A percentile compares a stretch with the other conserved stretches of the same genome.
phyloP scores from a whole-genome alignment of 2,888 invertebrate genomes.

The Phlogophora meticulosa region DNA sequence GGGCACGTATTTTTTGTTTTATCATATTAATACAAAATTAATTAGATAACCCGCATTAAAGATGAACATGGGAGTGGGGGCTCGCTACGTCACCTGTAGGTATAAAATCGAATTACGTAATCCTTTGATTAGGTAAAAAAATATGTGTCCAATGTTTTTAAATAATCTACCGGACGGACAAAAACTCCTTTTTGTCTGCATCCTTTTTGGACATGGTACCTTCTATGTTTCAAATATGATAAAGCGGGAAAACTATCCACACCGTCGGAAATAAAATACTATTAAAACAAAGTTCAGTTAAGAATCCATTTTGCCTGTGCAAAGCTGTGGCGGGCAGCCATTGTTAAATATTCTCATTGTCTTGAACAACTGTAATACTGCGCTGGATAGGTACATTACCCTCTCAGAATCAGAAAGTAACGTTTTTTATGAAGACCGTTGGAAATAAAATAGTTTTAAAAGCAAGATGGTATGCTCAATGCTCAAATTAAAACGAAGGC shows the following conservation, averaged over 20 bases:
- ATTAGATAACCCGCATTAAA: too few species aligned
- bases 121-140: too few species aligned
- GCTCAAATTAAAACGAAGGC: neutral
- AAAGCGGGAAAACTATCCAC: neutral
- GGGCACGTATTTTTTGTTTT: too few species aligned
- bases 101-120: too few species aligned
- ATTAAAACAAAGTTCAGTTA: constrained; percentile 50
- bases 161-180: too few species aligned
- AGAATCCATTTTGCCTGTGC: constrained; percentile 49
- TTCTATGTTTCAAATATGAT: too few species aligned
- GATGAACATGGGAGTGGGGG: too few species aligned
- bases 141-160: too few species aligned
- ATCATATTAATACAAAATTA: too few species aligned
- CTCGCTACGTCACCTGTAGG: too few species aligned
- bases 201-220: too few species aligned
- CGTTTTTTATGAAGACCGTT: constrained; percentile 41
- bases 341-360: constrained; percentile 62
- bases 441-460: constrained; percentile 32
- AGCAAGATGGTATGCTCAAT: neutral
- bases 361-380: constrained; percentile 55
- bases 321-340: constrained; percentile 58
- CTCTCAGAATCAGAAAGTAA: constrained; percentile 43
- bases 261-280: constrained; percentile 37
- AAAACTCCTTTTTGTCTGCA: too few species aligned
- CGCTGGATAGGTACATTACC: constrained; percentile 45